Evolutionary conservation across 2,113 vertebrate genomes (phyloP), one percentile per base, ranked within the genome.

Genomic region (Rattus rattus): DNA sequence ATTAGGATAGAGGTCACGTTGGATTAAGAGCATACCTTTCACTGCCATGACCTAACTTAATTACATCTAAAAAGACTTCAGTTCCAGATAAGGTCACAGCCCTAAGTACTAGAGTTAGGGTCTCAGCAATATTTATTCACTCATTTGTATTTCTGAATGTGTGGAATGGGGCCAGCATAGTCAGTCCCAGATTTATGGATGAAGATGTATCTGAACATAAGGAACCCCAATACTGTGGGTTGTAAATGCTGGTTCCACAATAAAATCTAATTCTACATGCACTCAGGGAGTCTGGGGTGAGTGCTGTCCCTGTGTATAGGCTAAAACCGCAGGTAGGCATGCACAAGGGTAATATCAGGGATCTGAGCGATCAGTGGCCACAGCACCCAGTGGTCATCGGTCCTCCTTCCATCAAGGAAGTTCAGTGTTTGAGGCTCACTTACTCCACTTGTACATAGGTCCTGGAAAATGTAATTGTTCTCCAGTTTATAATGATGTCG

Each of bases 401-500:
- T 39, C 54, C 90, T 36, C 54, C 63, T 80, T 54, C 17, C 30
- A 79, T 47, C 43, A 76, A 5, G n/a, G 73, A 17, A 81, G 26
- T 33, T 2, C 11, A 36, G 0, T 2, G 17, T 87, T 65, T n/a
- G 36, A 88, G 87, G 22, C 33, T 77, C 39, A 39, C 84, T 85
- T 59, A 93, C 39, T 65, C 77, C 88, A 87, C 63, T 87, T 92
- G 33, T 20, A 26, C 28, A 43, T 30, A 26, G 9, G 84, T 94
- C 28, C 77, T 88, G 24, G 2, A 47, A 92, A 39, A 28, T 94
- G 0, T 94, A 91, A 73, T 72, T 79, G 11, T 49, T 13, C 87
- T 88, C 63, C 92, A 90, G 19, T 30, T 92, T 75, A 79, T 56
- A 90, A 47, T 59, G 65, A 52, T 84, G 75, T 79, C 69, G 77